A percentile compares a stretch with the other conserved stretches of the same genome.
Evolutionary conservation across 1,140 invertebrate genomes (phyloP).

Genomic region (Carposina sasakii): DNA sequence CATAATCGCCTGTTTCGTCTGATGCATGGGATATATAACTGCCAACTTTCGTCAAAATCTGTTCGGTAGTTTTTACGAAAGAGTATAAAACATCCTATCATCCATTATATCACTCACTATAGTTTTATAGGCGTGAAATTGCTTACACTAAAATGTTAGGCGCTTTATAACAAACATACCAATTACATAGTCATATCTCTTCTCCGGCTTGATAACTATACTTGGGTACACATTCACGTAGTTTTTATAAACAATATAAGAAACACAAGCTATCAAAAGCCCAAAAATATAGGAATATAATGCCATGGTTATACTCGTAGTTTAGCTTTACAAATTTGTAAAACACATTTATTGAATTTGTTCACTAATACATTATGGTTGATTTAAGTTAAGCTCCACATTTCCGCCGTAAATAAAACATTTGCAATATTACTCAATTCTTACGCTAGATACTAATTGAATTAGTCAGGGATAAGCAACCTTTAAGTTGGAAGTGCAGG

Average conservation of each 20-base stretch:
- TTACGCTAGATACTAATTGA: slow-evolving; percentile 41
- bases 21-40: no score
- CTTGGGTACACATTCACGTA: slow-evolving; percentile 46
- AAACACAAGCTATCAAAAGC: slow-evolving; percentile 36
- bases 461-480: slow-evolving; percentile 46
- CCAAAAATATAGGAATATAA: slow-evolving; percentile 42
- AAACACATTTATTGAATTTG: no score
- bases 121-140: not conserved
- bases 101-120: not conserved
- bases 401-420: no score
- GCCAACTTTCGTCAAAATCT: no score
- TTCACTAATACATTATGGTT: no score
- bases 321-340: not conserved
- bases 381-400: no score
- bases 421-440: slow-evolving; percentile 16
- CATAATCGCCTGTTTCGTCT: no score
- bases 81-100: no score
- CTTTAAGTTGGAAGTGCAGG: no score
- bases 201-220: slow-evolving; percentile 43
- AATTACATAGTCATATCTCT: slow-evolving; percentile 65
- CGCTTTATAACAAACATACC: slow-evolving; percentile 37
- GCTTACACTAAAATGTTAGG: not conserved
- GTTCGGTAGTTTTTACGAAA: no score
- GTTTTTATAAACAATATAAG: slow-evolving; percentile 50
- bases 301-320: slow-evolving; percentile 26